Base-by-base conservation (phyloP, 2,113 vertebrate species). In the Coryphaenoides rupestris region DNA sequence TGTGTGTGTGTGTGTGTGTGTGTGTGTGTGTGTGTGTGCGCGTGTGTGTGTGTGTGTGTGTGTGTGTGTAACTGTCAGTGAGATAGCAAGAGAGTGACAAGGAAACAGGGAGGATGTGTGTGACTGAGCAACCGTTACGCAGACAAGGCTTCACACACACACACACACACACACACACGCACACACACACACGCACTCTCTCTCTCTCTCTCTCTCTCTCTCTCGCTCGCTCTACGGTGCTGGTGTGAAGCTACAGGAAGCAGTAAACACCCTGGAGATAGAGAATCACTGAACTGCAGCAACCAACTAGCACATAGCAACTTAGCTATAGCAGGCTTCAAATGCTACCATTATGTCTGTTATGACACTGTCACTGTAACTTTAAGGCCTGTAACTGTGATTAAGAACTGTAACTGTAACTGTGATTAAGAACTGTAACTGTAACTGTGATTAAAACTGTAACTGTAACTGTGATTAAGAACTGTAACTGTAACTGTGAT, bases 61-160 rank as follows among this genome's bases (percentile, higher is more conserved):
- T 19, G n/a, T 46, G 58, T 59, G 58, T 40, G 26, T 68, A 72
- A 76, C 69, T 78, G 70, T 70, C 26, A 66, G 26, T 6, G 19
- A 73, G 75, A 76, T 72, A 77, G 62, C 64, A 56, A 76, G 40
- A 19, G 50, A 82, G 68, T 2, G 9, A 49, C 10, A 60, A 79
- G 80, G 78, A 79, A 82, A 56, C 46, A 1, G 56, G 61, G 70
- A 81, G 78, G 74, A 81, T 79, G 74, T 60, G 63, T 78, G 75
- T 66, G 66, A 63, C 28, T 58, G 56, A 68, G 57, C 53, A 56
- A 76, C 73, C 68, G 72, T 81, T 85, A 69, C 13, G 62, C 45
- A 77, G 47, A 61, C 70, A 66, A 69, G 19, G 52, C 28, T 50
- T 53, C 47, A 49, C 47, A 49, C 47, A 49, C 47, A 49, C 47